Conservation (phyloP, 2,888 invertebrate species). For the Drosophila melanosoma region DNA sequence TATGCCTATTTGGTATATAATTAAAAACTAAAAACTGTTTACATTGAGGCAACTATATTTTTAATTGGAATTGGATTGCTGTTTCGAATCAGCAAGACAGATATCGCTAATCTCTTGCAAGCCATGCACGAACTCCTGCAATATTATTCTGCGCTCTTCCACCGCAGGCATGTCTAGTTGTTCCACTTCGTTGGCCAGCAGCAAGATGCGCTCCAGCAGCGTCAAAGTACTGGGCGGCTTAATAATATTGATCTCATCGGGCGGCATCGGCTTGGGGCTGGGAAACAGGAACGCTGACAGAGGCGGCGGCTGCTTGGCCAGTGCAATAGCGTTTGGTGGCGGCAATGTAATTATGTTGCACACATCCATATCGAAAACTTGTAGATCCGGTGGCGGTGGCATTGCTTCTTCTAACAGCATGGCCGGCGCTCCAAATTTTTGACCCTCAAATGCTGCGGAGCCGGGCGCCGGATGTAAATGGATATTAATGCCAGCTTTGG, state of each 20-base stretch:
- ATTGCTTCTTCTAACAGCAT: background rate
- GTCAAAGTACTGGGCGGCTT: slow-evolving; percentile 41
- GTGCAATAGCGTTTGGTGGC: slow-evolving; percentile 19
- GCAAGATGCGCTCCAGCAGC: slow-evolving; percentile 47
- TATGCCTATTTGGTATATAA: background rate
- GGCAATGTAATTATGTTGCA: slow-evolving; percentile 34
- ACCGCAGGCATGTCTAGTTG: slow-evolving; percentile 32
- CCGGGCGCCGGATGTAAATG: slow-evolving; percentile 26
- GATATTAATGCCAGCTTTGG: slow-evolving; percentile 48
- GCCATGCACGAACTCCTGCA: slow-evolving; percentile 45
- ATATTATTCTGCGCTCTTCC: slow-evolving; percentile 47
- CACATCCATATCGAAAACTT: slow-evolving; percentile 33
- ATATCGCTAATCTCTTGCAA: slow-evolving; percentile 27
- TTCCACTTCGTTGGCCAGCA: slow-evolving; percentile 52
- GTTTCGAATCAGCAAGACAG: slow-evolving; percentile 3
- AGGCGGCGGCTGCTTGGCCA: slow-evolving; percentile 11
- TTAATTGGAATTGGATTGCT: too few relatives aligned
- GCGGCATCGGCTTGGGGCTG: background rate
- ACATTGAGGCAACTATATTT: background rate
- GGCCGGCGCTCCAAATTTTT: slow-evolving; percentile 1
- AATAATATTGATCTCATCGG: slow-evolving; percentile 44
- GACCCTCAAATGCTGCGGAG: slow-evolving; percentile 6
- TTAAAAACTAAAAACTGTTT: background rate
- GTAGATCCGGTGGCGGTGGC: slow-evolving; percentile 13
- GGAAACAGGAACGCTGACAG: background rate